Conservation (phyloP, 2,797 vertebrate genomes). For the Momotus momota region DNA sequence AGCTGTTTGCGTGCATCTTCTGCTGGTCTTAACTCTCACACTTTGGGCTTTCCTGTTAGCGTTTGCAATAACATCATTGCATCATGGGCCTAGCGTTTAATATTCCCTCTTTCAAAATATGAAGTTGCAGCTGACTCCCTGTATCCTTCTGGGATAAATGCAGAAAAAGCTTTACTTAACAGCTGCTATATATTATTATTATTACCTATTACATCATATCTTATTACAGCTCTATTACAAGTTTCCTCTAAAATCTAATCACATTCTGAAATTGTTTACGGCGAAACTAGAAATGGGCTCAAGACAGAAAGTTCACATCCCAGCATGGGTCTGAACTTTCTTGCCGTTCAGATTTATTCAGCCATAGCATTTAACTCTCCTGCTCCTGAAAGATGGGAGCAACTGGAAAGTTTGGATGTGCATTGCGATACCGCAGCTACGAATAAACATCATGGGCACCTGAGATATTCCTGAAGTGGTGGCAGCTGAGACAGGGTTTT, state of each 20-base stretch:
- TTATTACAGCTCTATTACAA: slow-evolving; percentile 71
- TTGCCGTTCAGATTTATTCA: slow-evolving; percentile 25
- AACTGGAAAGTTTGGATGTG: background rate
- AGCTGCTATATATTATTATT: slow-evolving; percentile 76
- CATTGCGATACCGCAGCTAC: fast-evolving
- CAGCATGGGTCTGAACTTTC: slow-evolving; percentile 65
- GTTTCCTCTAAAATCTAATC: slow-evolving; percentile 73
- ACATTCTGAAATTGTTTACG: slow-evolving; percentile 73
- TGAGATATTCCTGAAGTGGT: background rate
- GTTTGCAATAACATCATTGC: slow-evolving; percentile 44
- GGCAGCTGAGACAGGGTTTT: background rate
- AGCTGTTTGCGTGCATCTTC: slow-evolving; percentile 47
- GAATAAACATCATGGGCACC: fast-evolving
- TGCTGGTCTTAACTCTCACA: slow-evolving; percentile 61
- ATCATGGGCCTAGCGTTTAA: slow-evolving; percentile 57
- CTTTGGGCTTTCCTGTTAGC: slow-evolving; percentile 37
- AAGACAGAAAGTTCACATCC: slow-evolving; percentile 61
- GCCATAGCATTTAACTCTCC: slow-evolving; percentile 46
- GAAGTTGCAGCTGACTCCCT: slow-evolving; percentile 71
- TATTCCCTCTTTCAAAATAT: slow-evolving; percentile 67
- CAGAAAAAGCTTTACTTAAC: slow-evolving; percentile 67
- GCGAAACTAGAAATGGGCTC: slow-evolving; percentile 24
- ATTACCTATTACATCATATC: slow-evolving; percentile 76
- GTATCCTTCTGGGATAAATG: slow-evolving; percentile 66
- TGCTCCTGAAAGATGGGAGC: background rate